Percentiles rank a stretch among this genome's conserved stretches.
phyloP scores from a whole-genome alignment of 1,140 invertebrate genomes.

The Leucophenga varia region DNA sequence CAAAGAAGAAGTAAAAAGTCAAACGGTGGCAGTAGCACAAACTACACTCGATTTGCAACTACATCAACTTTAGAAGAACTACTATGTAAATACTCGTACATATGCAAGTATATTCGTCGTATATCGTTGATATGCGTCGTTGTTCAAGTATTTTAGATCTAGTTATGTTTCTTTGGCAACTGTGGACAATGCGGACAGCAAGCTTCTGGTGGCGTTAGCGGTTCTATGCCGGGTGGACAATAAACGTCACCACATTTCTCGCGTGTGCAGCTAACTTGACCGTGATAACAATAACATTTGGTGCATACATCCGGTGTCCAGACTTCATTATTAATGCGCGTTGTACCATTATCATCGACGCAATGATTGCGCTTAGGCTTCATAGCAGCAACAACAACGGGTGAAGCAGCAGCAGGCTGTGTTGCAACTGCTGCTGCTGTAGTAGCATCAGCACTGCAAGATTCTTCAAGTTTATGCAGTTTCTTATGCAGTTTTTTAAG shows the following conservation, averaged over 20 bases:
- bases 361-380: conserved; percentile 33
- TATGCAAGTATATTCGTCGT: no score
- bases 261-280: conserved; percentile 27
- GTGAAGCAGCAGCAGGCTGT: no score
- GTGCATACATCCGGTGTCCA: conserved; percentile 59
- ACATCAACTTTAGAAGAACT: no score
- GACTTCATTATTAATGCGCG: conserved; percentile 50
- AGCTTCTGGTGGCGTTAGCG: conserved; percentile 4
- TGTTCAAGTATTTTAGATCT: no score
- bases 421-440: no score
- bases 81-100: no score
- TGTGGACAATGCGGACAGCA: conserved; percentile 9
- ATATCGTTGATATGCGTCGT: no score
- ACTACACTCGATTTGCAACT: no score
- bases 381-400: conserved; percentile 22
- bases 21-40: no score
- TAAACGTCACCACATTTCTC: conserved; percentile 15
- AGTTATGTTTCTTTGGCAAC: no score
- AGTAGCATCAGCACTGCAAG: no score
- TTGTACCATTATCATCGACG: conserved; percentile 44
- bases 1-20: no score
- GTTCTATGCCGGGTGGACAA: conserved; percentile 11
- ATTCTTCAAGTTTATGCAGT: conserved; percentile 57
- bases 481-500: conserved; percentile 58
- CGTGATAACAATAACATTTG: conserved; percentile 55